Evolutionary conservation across 2,888 invertebrate species (phyloP).

Genomic region (Sarcophaga carnaria): DNA sequence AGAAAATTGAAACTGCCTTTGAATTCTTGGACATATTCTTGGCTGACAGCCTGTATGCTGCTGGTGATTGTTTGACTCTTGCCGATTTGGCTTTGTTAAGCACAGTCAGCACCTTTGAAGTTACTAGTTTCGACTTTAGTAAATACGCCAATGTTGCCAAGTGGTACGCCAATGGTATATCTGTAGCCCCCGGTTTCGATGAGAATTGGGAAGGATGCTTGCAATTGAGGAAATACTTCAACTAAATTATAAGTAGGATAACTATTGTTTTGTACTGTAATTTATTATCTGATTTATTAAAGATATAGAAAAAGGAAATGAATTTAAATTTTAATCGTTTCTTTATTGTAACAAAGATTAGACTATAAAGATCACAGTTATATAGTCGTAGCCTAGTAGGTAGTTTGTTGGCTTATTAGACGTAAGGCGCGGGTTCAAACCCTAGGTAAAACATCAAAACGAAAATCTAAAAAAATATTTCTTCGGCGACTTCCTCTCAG

Average conservation of each 20-base stretch:
- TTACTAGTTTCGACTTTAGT: constrained; percentile 85
- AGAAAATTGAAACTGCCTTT: constrained; percentile 86
- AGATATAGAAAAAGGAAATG: background rate
- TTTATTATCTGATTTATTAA: background rate
- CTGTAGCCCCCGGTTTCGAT: constrained; percentile 84
- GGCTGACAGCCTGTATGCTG: constrained; percentile 85
- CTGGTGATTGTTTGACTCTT: constrained; percentile 88
- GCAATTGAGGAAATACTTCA: constrained; percentile 42
- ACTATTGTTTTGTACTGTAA: background rate
- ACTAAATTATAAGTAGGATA: background rate
- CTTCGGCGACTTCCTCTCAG: too few species aligned
- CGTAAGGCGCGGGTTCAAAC: too few species aligned
- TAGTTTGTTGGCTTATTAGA: too few species aligned
- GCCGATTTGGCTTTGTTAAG: constrained; percentile 88
- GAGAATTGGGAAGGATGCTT: constrained; percentile 68
- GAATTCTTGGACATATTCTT: constrained; percentile 87
- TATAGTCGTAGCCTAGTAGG: too few species aligned
- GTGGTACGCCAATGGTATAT: constrained; percentile 87
- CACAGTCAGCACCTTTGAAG: constrained; percentile 87
- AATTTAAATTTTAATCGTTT: background rate
- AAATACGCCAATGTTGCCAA: constrained; percentile 86
- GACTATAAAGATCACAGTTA: too few species aligned
- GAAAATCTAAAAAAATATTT: too few species aligned
- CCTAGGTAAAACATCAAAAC: too few species aligned
- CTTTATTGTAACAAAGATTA: too few species aligned